phyloP scores from a whole-genome alignment of 2,113 vertebrate genomes.

The Elachura formosa region DNA sequence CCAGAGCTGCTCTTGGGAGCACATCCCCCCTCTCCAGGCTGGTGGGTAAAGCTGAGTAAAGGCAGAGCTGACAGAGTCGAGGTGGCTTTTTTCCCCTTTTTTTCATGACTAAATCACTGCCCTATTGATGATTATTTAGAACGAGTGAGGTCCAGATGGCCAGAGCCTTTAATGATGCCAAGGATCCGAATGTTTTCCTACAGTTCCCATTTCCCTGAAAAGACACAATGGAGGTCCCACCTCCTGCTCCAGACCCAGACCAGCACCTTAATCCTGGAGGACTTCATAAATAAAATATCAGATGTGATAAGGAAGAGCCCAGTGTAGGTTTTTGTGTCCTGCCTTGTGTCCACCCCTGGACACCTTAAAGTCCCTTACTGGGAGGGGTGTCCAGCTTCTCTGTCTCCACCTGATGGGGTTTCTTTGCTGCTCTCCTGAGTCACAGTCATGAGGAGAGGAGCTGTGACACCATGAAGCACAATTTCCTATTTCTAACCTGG shows the following conservation, averaged over 20 bases:
- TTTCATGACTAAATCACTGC: background rate
- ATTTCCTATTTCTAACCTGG: conserved; percentile 46
- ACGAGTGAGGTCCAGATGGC: conserved; percentile 16
- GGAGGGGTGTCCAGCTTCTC: background rate
- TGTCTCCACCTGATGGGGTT: background rate
- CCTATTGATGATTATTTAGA: conserved; percentile 49
- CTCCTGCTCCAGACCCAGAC: background rate
- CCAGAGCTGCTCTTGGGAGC: conserved; percentile 29
- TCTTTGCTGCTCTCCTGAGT: conserved; percentile 11
- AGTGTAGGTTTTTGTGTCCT: background rate
- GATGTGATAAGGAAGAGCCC: background rate
- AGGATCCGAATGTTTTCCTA: background rate
- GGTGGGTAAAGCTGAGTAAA: background rate
- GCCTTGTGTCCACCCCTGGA: background rate
- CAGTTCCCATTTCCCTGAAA: conserved; percentile 44
- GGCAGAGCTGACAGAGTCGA: background rate
- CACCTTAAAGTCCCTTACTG: background rate
- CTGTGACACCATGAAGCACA: conserved; percentile 2
- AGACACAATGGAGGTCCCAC: background rate
- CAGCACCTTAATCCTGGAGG: background rate
- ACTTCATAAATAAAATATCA: background rate
- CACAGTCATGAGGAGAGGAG: conserved; percentile 33
- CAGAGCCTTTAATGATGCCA: conserved; percentile 27
- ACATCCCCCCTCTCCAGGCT: background rate
- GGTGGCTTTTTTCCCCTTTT: background rate